Conservation (phyloP, 2,888 invertebrate species). For the Orthonychiurus folsomi region DNA sequence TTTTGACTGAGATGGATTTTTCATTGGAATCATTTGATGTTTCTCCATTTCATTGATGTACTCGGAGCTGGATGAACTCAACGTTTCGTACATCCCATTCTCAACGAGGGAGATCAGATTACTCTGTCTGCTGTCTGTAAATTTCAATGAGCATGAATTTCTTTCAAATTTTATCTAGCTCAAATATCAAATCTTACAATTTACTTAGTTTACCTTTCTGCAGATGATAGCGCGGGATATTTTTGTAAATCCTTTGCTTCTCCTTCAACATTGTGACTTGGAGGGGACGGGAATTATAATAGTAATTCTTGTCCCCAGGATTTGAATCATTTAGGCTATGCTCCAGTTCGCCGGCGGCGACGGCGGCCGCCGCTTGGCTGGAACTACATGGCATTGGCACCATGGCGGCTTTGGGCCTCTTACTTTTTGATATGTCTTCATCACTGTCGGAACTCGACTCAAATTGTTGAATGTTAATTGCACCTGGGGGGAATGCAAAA, state of each 20-base stretch:
- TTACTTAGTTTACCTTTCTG: background rate
- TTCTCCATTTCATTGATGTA: background rate
- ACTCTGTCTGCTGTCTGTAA: background rate
- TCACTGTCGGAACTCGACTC: background rate
- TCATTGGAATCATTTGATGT: background rate
- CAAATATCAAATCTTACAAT: background rate
- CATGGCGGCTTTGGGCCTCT: background rate
- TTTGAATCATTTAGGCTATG: background rate
- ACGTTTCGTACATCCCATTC: background rate
- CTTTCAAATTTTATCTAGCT: background rate
- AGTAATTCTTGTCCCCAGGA: background rate
- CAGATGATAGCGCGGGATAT: background rate
- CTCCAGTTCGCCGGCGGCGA: too few relatives aligned
- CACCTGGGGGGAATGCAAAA: too few relatives aligned
- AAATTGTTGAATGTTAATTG: background rate
- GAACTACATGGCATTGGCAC: background rate
- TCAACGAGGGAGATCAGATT: background rate
- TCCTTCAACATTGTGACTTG: background rate
- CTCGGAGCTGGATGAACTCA: background rate
- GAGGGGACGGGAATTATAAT: background rate
- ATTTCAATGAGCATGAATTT: background rate
- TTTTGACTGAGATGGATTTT: background rate
- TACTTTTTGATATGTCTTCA: background rate
- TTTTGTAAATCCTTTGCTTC: background rate
- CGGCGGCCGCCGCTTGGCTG: too few relatives aligned